These are phyloP conservation scores for Montifringilla adamsi DNA, from an alignment of 2,113 vertebrate genomes.

Conservation along the genomic window DNA sequence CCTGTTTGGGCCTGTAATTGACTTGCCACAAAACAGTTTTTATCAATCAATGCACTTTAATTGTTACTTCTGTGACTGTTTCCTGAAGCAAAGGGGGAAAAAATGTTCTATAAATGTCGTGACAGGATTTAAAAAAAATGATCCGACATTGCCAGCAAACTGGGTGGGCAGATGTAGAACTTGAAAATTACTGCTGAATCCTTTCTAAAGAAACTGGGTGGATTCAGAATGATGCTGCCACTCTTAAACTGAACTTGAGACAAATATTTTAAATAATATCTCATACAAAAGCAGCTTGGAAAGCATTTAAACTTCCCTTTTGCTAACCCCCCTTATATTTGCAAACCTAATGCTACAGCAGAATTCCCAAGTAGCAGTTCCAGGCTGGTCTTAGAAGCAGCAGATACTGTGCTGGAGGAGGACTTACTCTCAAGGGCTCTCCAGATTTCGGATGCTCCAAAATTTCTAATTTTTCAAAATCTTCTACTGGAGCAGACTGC, in stretches of 20 bases:
- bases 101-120: background rate
- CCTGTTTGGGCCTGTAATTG: background rate
- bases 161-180: background rate
- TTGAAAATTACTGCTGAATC: background rate
- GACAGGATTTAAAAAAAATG: background rate
- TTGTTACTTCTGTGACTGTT: background rate
- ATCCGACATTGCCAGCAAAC: background rate
- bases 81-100: background rate
- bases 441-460: background rate
- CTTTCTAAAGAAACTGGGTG: background rate
- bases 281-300: background rate
- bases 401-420: rapidly evolving
- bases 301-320: background rate
- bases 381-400: background rate
- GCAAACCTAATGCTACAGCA: background rate
- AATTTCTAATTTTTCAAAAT: slow-evolving; percentile 15
- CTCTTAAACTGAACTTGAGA: background rate
- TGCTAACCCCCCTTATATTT: background rate
- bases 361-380: background rate
- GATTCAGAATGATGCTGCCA: background rate
- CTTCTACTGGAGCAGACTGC: background rate
- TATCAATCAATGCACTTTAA: background rate
- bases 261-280: background rate
- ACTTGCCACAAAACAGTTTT: background rate
- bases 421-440: rapidly evolving